These are phyloP conservation scores for Meliscaeva auricollis DNA, from an alignment of 2,888 invertebrate genomes.

Conservation along the genomic window DNA sequence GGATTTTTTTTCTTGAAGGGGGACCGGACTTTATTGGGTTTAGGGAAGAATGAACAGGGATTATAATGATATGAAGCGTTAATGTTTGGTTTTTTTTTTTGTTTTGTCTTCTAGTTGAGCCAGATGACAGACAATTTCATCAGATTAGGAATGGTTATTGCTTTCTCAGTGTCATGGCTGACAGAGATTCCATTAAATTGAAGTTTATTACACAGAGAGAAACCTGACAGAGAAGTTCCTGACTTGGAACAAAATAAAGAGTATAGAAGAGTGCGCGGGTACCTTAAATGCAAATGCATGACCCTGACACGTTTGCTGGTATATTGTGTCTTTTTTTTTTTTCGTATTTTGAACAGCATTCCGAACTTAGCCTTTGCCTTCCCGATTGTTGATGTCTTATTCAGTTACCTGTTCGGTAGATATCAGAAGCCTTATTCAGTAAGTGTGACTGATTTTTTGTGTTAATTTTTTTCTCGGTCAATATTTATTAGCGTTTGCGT, in stretches of 20 bases:
- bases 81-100: slow-evolving; percentile 16
- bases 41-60: slow-evolving; percentile 4
- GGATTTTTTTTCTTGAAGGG: neutral
- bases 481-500: too few relatives aligned
- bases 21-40: slow-evolving; percentile 18
- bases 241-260: neutral
- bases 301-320: neutral
- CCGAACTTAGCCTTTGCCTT: too few relatives aligned
- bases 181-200: slow-evolving; percentile 15
- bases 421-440: too few relatives aligned
- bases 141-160: slow-evolving; percentile 34
- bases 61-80: slow-evolving; percentile 32
- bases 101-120: neutral
- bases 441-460: too few relatives aligned
- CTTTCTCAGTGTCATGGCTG: slow-evolving; percentile 18
- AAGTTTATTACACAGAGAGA: neutral
- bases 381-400: too few relatives aligned
- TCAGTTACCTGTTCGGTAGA: too few relatives aligned
- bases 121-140: slow-evolving; percentile 36
- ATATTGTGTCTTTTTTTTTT: too few relatives aligned
- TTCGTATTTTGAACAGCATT: too few relatives aligned
- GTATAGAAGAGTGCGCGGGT: neutral
- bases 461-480: too few relatives aligned
- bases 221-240: neutral
- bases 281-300: neutral